Conservation (phyloP, 1,140 invertebrate genomes). For the Cydia fagiglandana region DNA sequence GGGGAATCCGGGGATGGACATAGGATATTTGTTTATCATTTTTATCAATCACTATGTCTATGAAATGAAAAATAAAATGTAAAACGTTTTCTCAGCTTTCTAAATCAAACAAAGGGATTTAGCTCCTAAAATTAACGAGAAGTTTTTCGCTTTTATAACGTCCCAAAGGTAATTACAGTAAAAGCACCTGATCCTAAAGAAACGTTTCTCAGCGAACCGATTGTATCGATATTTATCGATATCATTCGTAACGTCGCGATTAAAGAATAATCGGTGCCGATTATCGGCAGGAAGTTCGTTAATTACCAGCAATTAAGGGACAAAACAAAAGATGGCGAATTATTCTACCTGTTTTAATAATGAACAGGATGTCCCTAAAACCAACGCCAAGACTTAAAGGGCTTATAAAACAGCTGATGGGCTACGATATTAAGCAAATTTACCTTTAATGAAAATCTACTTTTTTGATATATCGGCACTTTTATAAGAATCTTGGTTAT, state of each 20-base stretch:
- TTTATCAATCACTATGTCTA: no score
- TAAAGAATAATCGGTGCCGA: constrained; percentile 41
- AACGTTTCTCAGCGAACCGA: constrained; percentile 28
- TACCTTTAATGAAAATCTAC: no score
- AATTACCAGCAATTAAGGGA: constrained; percentile 43
- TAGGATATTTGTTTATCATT: no score
- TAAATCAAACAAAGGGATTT: neutral
- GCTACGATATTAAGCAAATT: no score
- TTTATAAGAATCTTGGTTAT: no score
- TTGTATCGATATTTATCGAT: constrained; percentile 41
- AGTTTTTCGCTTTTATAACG: neutral
- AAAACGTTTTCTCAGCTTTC: no score
- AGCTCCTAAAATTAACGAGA: neutral
- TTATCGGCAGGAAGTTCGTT: constrained; percentile 40
- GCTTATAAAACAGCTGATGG: no score
- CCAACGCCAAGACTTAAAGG: no score
- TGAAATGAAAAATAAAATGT: no score
- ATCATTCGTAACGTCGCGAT: constrained; percentile 32
- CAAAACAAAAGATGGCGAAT: neutral
- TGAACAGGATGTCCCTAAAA: no score
- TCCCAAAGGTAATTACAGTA: neutral
- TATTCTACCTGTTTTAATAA: neutral
- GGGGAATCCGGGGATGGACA: no score
- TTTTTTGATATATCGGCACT: no score
- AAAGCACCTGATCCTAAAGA: neutral